These are phyloP conservation scores for Drosophila obscura DNA, from an alignment of 1,140 invertebrate species.

Conservation along the genomic window DNA sequence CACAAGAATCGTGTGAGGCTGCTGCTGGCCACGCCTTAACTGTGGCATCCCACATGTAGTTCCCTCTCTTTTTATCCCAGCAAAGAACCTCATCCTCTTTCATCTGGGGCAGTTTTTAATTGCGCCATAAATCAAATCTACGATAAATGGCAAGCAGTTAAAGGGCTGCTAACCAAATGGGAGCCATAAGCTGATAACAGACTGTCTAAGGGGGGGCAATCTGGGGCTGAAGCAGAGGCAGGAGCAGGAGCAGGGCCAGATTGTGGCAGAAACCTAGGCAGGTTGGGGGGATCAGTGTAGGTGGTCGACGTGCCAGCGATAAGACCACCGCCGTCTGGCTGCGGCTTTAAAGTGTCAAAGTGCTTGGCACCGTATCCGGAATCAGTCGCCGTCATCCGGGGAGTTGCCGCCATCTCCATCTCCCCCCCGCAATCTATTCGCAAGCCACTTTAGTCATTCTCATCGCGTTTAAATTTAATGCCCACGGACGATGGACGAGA, in stretches of 20 bases:
- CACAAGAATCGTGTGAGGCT: conserved; percentile 44
- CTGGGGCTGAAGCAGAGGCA: neutral
- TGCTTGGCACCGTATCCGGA: conserved; percentile 46
- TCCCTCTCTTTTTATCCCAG: neutral
- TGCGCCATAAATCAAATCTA: conserved; percentile 81
- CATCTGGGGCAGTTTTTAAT: conserved; percentile 71
- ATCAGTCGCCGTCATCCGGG: conserved; percentile 16
- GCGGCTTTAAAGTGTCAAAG: conserved; percentile 72
- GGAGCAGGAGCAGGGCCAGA: too few species aligned
- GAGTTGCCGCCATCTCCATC: neutral
- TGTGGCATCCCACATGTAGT: neutral
- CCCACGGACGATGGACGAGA: conserved; percentile 45
- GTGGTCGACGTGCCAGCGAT: conserved; percentile 48
- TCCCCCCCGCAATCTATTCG: neutral
- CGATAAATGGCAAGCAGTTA: conserved; percentile 78
- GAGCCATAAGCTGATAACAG: conserved; percentile 80
- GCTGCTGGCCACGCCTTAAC: conserved; percentile 39
- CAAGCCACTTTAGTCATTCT: conserved; percentile 32
- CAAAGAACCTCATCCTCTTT: conserved; percentile 5
- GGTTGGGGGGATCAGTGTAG: conserved; percentile 14
- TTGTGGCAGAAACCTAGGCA: too few species aligned
- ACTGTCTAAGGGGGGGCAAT: conserved; percentile 23
- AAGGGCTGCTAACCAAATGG: conserved; percentile 82
- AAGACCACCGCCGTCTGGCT: conserved; percentile 46
- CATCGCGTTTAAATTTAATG: conserved; percentile 68